phyloP scores from a whole-genome alignment of 2,797 vertebrate species.

The Pachyuromys duprasi region DNA sequence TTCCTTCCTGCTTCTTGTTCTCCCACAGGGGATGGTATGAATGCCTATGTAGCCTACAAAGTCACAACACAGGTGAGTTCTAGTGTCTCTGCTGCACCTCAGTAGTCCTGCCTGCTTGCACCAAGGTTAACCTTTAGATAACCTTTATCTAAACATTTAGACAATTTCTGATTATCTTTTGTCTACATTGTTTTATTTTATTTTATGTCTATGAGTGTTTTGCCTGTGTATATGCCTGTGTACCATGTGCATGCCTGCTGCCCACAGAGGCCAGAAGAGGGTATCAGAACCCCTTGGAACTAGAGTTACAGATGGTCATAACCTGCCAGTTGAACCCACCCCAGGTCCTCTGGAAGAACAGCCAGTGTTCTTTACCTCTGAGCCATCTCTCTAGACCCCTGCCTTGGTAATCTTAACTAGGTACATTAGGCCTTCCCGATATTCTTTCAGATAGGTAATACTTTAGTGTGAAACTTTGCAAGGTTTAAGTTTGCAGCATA shows the following conservation, averaged over 20 bases:
- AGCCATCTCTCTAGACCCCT: background rate
- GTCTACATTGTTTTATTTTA: background rate
- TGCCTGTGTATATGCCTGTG: background rate
- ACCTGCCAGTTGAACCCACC: background rate
- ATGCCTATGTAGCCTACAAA: slow-evolving; percentile 98
- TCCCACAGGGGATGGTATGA: slow-evolving; percentile 96
- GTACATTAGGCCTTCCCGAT: slow-evolving; percentile 30
- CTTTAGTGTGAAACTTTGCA: slow-evolving; percentile 27
- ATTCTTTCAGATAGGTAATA: slow-evolving; percentile 51
- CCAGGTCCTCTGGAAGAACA: background rate
- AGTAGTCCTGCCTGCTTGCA: background rate
- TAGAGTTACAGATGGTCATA: background rate
- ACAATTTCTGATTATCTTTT: slow-evolving; percentile 54
- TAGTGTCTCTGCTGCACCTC: background rate
- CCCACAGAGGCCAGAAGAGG: background rate
- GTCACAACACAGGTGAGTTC: slow-evolving; percentile 95
- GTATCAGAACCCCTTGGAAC: background rate
- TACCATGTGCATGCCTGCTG: background rate
- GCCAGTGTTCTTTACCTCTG: background rate
- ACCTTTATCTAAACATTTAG: too few species aligned
- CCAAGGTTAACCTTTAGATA: slow-evolving; percentile 24
- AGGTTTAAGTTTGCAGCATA: background rate
- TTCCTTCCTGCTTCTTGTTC: slow-evolving; percentile 42
- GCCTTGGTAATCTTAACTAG: slow-evolving; percentile 49
- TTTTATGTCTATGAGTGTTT: background rate